Percentiles rank a stretch among this genome's conserved stretches.
Conservation (phyloP, 2,888 invertebrate species). For the Mythimna impura region DNA sequence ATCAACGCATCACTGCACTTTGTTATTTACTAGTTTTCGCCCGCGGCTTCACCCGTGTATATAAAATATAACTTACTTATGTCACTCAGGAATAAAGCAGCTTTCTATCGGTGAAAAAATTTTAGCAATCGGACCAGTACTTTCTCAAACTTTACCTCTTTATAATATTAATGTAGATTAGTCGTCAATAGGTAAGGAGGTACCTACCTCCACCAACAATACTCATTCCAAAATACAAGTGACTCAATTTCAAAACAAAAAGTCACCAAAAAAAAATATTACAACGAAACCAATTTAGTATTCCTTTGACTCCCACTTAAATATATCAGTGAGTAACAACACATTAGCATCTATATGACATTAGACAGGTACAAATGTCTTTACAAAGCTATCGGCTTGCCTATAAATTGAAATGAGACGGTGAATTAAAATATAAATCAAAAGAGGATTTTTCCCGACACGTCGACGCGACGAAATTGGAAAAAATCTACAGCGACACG, state of each 20-base stretch:
- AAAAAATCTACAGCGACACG: slow-evolving; percentile 78
- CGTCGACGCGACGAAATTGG: slow-evolving; percentile 87
- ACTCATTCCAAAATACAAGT: slow-evolving; percentile 13
- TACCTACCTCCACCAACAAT: slow-evolving; percentile 5
- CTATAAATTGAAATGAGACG: slow-evolving; percentile 88
- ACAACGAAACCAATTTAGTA: slow-evolving; percentile 57
- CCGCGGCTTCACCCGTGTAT: no score
- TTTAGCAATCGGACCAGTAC: no score
- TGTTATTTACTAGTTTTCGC: no score
- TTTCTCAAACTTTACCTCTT: no score
- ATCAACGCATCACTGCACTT: neutral
- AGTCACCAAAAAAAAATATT: slow-evolving; percentile 15
- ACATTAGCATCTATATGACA: slow-evolving; percentile 84
- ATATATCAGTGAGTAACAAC: slow-evolving; percentile 62
- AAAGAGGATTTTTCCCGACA: slow-evolving; percentile 88
- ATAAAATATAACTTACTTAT: no score
- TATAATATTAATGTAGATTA: no score
- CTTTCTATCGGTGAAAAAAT: no score
- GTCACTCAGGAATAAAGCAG: no score
- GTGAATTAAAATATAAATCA: slow-evolving; percentile 90
- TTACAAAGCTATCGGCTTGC: slow-evolving; percentile 73
- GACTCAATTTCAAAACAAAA: slow-evolving; percentile 7
- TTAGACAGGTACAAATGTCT: slow-evolving; percentile 86
- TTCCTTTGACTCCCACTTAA: slow-evolving; percentile 64
- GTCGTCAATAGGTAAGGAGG: no score